Evolutionary conservation across 2,113 vertebrate genomes (phyloP).

Genomic region (Oncorhynchus mykiss): DNA sequence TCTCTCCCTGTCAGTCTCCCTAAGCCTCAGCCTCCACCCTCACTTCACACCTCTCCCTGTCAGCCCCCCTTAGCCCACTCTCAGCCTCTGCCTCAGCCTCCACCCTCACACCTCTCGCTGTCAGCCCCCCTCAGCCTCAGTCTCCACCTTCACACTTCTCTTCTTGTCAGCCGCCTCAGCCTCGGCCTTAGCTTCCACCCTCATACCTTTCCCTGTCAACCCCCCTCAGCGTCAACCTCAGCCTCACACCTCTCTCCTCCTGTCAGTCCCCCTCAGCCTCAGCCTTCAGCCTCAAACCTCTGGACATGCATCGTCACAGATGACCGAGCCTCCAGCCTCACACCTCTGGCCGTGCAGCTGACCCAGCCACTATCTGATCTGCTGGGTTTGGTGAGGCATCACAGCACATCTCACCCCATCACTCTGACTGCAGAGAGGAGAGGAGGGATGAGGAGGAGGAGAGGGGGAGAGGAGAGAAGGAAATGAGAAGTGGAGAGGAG

Average conservation of each 20-base stretch:
- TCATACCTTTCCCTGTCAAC: not conserved
- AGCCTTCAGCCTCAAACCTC: constrained; percentile 41
- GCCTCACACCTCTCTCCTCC: no score
- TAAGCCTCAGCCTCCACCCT: not conserved
- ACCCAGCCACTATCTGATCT: constrained; percentile 51
- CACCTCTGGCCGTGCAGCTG: constrained; percentile 45
- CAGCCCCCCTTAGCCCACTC: not conserved
- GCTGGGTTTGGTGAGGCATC: constrained; percentile 58
- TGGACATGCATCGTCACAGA: no score
- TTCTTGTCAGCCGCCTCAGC: not conserved
- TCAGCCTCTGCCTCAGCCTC: no score
- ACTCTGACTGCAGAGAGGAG: constrained; percentile 9
- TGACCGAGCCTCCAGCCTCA: not conserved
- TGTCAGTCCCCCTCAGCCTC: no score
- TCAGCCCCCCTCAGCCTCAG: no score
- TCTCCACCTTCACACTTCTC: no score
- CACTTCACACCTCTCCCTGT: not conserved
- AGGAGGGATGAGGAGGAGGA: constrained; percentile 12
- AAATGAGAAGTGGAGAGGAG: not conserved
- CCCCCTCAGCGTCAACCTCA: no score
- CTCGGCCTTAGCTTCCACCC: not conserved
- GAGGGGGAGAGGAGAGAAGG: not conserved
- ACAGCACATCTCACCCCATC: constrained; percentile 25
- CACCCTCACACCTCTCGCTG: not conserved
- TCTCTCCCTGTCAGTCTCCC: not conserved